Evolutionary conservation across 2,113 vertebrate genomes (phyloP).

Genomic region (Hydrochoerus hydrochaeris): DNA sequence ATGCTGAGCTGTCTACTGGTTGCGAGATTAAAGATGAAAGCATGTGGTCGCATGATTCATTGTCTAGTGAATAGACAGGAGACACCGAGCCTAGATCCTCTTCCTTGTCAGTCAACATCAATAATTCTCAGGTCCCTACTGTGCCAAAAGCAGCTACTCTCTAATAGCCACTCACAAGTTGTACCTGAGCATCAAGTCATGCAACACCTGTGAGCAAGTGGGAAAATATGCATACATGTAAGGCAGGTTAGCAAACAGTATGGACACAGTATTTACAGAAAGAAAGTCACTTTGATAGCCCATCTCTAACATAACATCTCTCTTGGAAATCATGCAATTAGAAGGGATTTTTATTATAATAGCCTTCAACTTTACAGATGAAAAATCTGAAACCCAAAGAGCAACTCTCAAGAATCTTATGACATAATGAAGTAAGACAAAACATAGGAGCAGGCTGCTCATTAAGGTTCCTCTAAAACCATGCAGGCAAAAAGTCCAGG

Average conservation of each 20-base stretch:
- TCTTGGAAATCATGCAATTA: neutral
- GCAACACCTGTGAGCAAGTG: neutral
- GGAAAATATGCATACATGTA: neutral
- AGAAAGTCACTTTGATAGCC: neutral
- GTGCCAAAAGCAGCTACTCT: neutral
- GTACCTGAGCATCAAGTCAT: neutral
- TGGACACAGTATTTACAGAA: neutral
- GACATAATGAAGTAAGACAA: neutral
- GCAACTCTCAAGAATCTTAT: neutral
- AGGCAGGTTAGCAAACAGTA: neutral
- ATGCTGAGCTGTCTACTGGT: neutral
- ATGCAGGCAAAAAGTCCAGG: neutral
- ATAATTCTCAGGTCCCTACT: neutral
- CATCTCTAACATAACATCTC: neutral
- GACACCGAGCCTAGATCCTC: neutral
- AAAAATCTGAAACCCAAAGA: neutral
- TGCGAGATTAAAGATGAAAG: neutral
- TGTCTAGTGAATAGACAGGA: neutral
- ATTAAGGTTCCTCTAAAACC: neutral
- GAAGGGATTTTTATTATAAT: constrained; percentile 1
- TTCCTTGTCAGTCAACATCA: neutral
- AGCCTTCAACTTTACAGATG: neutral
- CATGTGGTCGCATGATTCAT: neutral
- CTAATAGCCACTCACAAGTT: neutral
- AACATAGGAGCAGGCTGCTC: neutral